Conservation (phyloP, 2,113 vertebrate species). For the Onychostruthus taczanowskii region DNA sequence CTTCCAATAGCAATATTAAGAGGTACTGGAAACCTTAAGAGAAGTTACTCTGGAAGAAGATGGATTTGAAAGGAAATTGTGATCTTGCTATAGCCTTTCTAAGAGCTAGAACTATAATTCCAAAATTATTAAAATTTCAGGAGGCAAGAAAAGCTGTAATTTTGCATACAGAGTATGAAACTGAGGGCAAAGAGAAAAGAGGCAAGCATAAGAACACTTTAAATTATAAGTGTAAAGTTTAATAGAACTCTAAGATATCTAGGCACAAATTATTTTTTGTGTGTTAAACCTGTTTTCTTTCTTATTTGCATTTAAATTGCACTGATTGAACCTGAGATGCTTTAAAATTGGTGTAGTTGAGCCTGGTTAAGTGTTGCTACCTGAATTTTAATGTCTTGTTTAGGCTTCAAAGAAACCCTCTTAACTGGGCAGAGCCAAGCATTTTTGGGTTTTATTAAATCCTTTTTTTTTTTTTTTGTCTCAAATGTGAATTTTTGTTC, state of each 20-base stretch:
- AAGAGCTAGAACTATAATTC: neutral
- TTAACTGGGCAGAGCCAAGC: neutral
- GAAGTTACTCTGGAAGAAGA: neutral
- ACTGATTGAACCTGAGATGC: neutral
- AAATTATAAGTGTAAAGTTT: neutral
- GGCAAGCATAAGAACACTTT: neutral
- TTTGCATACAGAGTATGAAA: neutral
- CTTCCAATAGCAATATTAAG: neutral
- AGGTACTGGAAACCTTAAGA: neutral
- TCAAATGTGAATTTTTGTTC: neutral
- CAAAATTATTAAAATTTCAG: neutral
- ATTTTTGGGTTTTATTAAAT: neutral
- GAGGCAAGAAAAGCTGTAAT: neutral
- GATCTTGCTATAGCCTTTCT: neutral
- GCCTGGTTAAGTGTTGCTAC: neutral
- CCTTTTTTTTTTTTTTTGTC: rapidly evolving
- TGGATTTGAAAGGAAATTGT: neutral
- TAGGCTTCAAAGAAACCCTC: neutral
- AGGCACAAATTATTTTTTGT: neutral
- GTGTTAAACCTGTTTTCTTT: neutral
- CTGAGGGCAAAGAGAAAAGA: neutral
- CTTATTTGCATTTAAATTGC: neutral
- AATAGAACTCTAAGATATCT: neutral
- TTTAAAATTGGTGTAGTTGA: neutral
- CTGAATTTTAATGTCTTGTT: neutral